Conservation (phyloP, 1,140 invertebrate species). For the Solenopsis invicta region DNA sequence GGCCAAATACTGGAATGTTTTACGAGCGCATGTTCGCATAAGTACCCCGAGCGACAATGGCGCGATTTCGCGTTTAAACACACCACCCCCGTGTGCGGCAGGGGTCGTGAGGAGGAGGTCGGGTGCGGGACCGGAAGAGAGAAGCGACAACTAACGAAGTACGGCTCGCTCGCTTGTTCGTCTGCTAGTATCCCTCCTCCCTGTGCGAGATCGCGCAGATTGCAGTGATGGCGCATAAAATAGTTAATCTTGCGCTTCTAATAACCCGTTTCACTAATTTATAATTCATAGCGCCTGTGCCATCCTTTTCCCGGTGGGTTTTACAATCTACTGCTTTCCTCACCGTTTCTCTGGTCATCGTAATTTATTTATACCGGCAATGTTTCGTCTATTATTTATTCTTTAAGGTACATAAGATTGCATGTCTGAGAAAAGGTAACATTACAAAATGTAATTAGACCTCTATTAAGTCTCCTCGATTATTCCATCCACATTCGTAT, state of each 20-base stretch:
- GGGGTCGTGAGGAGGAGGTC: background rate
- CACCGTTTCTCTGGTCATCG: background rate
- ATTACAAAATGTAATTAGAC: background rate
- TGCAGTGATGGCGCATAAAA: slow-evolving; percentile 34
- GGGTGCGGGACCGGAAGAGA: background rate
- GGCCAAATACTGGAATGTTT: slow-evolving; percentile 65
- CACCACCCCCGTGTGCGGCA: background rate
- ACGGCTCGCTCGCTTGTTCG: slow-evolving; percentile 17
- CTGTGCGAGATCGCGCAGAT: slow-evolving; percentile 27
- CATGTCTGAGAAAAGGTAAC: background rate
- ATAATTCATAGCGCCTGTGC: background rate
- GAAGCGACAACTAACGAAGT: slow-evolving; percentile 34
- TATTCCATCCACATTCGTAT: background rate
- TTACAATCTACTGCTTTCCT: background rate
- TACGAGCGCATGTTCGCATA: slow-evolving; percentile 67
- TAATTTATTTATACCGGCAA: background rate
- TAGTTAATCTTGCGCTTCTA: slow-evolving; percentile 36
- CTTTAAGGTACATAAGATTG: background rate
- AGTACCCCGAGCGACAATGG: slow-evolving; percentile 59
- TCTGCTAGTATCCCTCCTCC: background rate
- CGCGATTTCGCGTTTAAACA: slow-evolving; percentile 61
- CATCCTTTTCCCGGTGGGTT: background rate
- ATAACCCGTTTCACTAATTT: slow-evolving; percentile 39
- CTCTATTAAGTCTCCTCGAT: background rate
- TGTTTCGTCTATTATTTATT: slow-evolving; percentile 1